These are phyloP conservation scores for Drosophila nigrodunni DNA, from an alignment of 1,140 invertebrate genomes.

Conservation along the genomic window DNA sequence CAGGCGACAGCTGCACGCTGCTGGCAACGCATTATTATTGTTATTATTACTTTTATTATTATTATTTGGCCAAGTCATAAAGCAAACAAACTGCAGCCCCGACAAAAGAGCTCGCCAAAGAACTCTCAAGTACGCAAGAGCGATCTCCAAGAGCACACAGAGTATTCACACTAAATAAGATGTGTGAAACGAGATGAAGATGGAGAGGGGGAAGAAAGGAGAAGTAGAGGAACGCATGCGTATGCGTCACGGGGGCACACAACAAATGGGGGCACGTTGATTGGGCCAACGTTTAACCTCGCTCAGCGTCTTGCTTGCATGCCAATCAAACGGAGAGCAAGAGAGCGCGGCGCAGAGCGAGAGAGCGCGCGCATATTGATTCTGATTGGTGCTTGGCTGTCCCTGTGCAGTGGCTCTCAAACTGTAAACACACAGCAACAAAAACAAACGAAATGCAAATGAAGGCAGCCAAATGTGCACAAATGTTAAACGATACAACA, in stretches of 20 bases:
- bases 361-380: constrained; percentile 15
- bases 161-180: not conserved
- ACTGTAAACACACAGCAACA: constrained; percentile 30
- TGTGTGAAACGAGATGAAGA: constrained; percentile 7
- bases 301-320: constrained; percentile 30
- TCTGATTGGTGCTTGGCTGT: constrained; percentile 63
- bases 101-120: not conserved
- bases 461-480: constrained; percentile 72
- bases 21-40: constrained; percentile 41
- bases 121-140: not conserved
- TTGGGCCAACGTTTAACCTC: constrained; percentile 77
- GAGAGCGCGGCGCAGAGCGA: constrained; percentile 5
- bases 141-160: not conserved
- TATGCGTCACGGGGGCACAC: constrained; percentile 67
- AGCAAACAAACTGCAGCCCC: constrained; percentile 58
- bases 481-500: constrained; percentile 64
- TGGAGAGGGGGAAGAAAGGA: too few relatives aligned
- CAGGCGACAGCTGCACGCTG: constrained; percentile 64
- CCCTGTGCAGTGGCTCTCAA: constrained; percentile 27
- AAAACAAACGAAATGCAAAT: constrained; percentile 60
- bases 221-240: constrained; percentile 21
- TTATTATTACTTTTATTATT: constrained; percentile 49
- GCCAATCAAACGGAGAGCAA: constrained; percentile 45
- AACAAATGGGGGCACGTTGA: constrained; percentile 71
- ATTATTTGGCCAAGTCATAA: constrained; percentile 79